Percentiles rank a stretch among this genome's conserved stretches.
These are phyloP conservation scores for Cataglyphis rosenhaueri DNA, from an alignment of 2,888 invertebrate genomes.

Conservation along the genomic window DNA sequence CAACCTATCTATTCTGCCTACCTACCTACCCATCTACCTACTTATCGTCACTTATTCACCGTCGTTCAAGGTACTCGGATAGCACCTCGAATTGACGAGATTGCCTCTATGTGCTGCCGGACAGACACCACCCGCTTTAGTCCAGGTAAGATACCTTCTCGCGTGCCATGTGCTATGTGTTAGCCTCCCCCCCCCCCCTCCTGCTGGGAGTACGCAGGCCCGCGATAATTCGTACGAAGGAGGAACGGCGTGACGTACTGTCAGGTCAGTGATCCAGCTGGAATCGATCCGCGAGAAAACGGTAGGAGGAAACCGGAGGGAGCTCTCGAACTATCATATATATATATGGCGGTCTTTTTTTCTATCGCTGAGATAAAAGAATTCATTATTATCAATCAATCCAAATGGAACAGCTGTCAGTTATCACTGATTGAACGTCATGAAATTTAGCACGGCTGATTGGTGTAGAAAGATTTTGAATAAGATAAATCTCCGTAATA, in stretches of 20 bases:
- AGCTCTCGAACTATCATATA: constrained; percentile 28
- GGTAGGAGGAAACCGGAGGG: constrained; percentile 32
- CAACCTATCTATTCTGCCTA: constrained; percentile 80
- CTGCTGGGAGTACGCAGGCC: not conserved
- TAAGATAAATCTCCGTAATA: constrained; percentile 6
- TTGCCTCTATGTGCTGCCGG: constrained; percentile 26
- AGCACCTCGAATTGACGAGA: constrained; percentile 72
- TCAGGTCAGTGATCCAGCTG: constrained; percentile 75
- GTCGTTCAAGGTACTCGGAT: constrained; percentile 73
- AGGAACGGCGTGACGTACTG: constrained; percentile 63
- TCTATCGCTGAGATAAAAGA: constrained; percentile 24
- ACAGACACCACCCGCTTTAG: not conserved
- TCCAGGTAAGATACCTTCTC: constrained; percentile 14
- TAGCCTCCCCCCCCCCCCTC: not conserved
- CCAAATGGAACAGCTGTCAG: constrained; percentile 8
- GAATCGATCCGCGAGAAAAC: constrained; percentile 73
- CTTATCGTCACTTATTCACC: constrained; percentile 83
- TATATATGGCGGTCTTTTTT: constrained; percentile 25
- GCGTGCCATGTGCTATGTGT: constrained; percentile 4
- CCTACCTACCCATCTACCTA: constrained; percentile 85
- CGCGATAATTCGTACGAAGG: constrained; percentile 71
- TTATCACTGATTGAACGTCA: not conserved
- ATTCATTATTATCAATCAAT: constrained; percentile 50
- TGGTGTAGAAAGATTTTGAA: not conserved
- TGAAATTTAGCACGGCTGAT: not conserved